Base-by-base conservation (phyloP, 2,888 invertebrate species). In the Acleris sparsana region DNA sequence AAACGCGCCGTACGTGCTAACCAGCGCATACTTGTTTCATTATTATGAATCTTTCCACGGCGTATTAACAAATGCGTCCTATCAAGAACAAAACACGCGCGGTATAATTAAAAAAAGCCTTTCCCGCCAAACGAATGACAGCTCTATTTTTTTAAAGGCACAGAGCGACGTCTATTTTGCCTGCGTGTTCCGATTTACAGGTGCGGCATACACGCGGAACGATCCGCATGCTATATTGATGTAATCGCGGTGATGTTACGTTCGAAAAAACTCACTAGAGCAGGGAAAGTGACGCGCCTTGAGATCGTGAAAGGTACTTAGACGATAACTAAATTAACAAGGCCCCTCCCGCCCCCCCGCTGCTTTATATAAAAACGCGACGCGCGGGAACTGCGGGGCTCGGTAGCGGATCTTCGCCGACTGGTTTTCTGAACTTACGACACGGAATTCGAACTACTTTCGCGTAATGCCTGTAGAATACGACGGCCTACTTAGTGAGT, bases 391-490 rank as follows among this genome's bases (percentile, higher is more conserved):
- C 70, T 63, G 69, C 70, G 76, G 78, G 81, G 80, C 83, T 85
- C 84, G 81, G 80, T 75, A 78, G 76, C 72, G 73, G 89, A 71
- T 86, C 90, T 73, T 66, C 60, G 68, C 80, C 64, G 46, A 68
- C 67, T 85, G 88, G 89, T 73, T 77, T 73, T 67, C 73, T 79
- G 77, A 79, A 85, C 90, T 91, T 91, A 90, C 91, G 87, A 89
- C 89, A 91, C 86, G 88, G 89, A 88, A 89, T 92, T 91, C 88
- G 89, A 87, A 87, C 90, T 89, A 91, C 90, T 91, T 92, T 91
- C 89, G 90, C 87, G 87, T 90, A 89, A 91, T 90, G 87, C 84
- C 85, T 80, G 82, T 83, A 82, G 83, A 84, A 83, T 83, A 82
- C 81, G 84, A 79, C 79, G 87, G 76, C 84, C 88, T 84, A 88